A percentile compares a stretch with the other conserved stretches of the same genome.
Evolutionary conservation across 2,113 vertebrate species (phyloP).

Genomic region (Eretmochelys imbricata): DNA sequence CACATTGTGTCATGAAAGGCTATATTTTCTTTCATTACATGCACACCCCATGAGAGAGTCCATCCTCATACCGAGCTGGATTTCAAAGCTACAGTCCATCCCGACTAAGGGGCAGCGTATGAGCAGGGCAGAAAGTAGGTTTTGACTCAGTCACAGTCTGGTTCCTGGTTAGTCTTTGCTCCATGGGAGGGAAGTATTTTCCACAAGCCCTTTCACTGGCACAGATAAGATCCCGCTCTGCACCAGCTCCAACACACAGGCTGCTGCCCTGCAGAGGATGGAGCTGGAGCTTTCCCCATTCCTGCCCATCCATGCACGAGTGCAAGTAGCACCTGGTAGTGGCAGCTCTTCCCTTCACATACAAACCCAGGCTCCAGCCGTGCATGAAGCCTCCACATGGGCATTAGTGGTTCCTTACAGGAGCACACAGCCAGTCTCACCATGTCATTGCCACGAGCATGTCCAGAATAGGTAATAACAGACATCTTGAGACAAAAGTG

Average conservation of each 20-base stretch:
- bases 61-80: neutral
- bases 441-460: neutral
- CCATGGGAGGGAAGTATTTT: neutral
- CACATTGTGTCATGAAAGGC: neutral
- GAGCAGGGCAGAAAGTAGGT: neutral
- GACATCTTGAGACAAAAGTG: neutral
- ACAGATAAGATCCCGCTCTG: neutral
- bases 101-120: neutral
- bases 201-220: neutral
- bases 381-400: neutral
- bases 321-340: neutral
- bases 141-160: neutral
- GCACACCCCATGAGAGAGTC: neutral
- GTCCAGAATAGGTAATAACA: rapidly evolving
- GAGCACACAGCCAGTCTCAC: rapidly evolving
- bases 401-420: neutral
- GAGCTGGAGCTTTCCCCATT: neutral
- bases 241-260: rapidly evolving
- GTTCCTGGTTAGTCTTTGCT: neutral
- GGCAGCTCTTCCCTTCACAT: neutral
- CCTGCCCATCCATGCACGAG: neutral
- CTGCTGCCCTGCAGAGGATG: neutral
- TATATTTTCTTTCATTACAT: neutral
- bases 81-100: neutral
- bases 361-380: neutral